Conservation (phyloP, 2,888 invertebrate genomes). For the Cataglyphis cursor region DNA sequence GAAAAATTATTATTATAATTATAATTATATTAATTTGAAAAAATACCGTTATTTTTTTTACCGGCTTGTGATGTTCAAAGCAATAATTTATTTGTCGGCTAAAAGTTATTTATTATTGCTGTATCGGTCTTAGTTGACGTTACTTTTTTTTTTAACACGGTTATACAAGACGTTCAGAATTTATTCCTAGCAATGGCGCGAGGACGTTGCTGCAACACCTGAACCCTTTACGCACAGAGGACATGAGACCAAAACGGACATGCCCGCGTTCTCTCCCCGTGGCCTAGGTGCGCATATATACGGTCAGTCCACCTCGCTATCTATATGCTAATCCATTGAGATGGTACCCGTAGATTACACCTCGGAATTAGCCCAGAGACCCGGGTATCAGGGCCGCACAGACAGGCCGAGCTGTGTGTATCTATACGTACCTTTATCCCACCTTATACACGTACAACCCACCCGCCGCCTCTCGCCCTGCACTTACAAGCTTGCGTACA, state of each 20-base stretch:
- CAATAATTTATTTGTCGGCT: neutral
- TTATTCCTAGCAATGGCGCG: conserved; percentile 64
- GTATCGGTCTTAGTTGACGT: conserved; percentile 63
- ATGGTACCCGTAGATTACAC: conserved; percentile 87
- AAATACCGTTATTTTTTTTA: neutral
- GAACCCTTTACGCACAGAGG: conserved; percentile 74
- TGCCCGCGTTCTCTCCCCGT: conserved; percentile 72
- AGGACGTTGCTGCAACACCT: conserved; percentile 67
- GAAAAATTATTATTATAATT: neutral
- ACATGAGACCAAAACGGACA: conserved; percentile 81
- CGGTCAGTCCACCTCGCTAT: conserved; percentile 84
- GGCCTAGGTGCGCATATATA: conserved; percentile 76
- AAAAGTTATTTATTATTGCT: conserved; percentile 37
- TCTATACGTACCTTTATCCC: conserved; percentile 81
- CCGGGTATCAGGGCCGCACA: conserved; percentile 82
- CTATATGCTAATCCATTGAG: conserved; percentile 87
- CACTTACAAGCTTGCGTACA: conserved; percentile 70
- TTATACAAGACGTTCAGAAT: conserved; percentile 48
- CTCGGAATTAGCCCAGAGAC: conserved; percentile 85
- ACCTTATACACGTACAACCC: conserved; percentile 80
- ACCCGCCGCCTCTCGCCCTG: conserved; percentile 71
- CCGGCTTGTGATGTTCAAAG: neutral
- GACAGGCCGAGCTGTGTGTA: conserved; percentile 71
- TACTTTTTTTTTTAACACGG: neutral
- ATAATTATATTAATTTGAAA: neutral